phyloP scores from a whole-genome alignment of 2,113 vertebrate genomes.

The Dasyornis broadbenti region DNA sequence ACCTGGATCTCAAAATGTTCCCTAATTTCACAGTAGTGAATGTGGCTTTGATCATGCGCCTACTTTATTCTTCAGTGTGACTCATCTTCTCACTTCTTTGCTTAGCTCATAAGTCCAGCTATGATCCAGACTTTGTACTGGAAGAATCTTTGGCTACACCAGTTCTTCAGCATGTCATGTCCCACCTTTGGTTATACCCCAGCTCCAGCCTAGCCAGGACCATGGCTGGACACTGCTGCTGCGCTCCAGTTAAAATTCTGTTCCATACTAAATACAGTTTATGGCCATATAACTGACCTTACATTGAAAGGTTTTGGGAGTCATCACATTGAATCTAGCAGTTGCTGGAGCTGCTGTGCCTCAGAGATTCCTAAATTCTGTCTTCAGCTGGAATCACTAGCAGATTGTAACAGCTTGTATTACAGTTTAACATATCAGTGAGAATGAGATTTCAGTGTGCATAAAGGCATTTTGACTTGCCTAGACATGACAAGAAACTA shows the following conservation, averaged over 20 bases:
- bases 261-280: neutral
- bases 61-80: neutral
- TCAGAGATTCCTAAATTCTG: neutral
- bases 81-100: neutral
- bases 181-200: neutral
- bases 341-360: neutral
- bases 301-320: neutral
- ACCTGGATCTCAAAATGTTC: neutral
- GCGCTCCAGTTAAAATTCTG: neutral
- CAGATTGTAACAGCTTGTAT: neutral
- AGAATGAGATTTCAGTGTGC: neutral
- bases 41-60: neutral
- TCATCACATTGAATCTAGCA: neutral
- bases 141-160: neutral
- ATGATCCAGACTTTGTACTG: rapidly evolving
- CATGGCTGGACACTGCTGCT: neutral
- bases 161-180: rapidly evolving
- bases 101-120: neutral
- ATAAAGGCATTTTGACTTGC: neutral
- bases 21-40: neutral
- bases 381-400: neutral
- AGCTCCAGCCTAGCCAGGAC: neutral
- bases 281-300: neutral
- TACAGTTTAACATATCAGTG: neutral
- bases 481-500: neutral